Conservation (phyloP, 2,888 invertebrate genomes). For the Acleris cristana region DNA sequence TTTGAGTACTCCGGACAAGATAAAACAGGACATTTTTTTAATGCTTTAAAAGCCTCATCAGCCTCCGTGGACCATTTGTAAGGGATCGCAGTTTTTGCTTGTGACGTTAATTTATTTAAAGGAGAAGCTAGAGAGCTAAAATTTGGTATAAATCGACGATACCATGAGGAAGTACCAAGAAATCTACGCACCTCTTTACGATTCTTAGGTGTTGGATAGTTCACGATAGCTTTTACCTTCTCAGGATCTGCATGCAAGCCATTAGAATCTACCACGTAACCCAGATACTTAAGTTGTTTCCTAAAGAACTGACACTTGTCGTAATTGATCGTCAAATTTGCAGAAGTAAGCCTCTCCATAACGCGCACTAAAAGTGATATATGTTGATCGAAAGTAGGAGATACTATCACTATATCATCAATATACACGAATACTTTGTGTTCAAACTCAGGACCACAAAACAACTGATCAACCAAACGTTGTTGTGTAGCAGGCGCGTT, state of each 20-base stretch:
- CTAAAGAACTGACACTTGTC: constrained; percentile 21
- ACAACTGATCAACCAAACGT: too few species aligned
- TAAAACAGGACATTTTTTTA: too few species aligned
- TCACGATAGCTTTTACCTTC: constrained; percentile 19
- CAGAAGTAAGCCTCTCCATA: not conserved
- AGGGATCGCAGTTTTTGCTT: not conserved
- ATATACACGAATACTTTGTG: not conserved
- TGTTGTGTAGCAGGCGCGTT: not conserved
- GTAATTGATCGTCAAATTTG: constrained; percentile 6
- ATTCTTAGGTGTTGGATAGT: constrained; percentile 13
- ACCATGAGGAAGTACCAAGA: constrained; percentile 27
- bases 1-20: too few species aligned
- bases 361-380: not conserved
- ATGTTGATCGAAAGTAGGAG: not conserved
- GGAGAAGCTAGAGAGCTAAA: constrained; percentile 24
- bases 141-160: constrained; percentile 19
- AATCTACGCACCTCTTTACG: constrained; percentile 22
- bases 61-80: too few species aligned
- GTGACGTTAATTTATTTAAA: constrained; percentile 22
- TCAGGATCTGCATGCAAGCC: constrained; percentile 24
- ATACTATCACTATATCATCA: not conserved
- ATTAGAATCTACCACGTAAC: constrained; percentile 40
- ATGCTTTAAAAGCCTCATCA: too few species aligned
- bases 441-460: not conserved
- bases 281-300: constrained; percentile 21